Percentiles rank a stretch among this genome's conserved stretches.
Evolutionary conservation across 1,140 invertebrate species (phyloP).

Genomic region (Drosophila pseudoananassae): DNA sequence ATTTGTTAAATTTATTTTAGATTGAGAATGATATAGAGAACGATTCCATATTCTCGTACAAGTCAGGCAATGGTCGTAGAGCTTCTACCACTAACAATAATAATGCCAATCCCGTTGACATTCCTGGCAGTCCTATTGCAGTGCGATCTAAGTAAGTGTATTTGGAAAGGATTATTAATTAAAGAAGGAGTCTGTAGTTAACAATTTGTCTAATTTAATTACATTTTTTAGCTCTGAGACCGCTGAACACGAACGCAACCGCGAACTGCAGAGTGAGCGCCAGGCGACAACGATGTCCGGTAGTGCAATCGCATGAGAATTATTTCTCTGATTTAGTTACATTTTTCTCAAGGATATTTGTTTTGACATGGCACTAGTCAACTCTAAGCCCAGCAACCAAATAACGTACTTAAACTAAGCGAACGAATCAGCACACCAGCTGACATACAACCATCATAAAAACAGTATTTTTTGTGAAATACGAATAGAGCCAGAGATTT

Average conservation of each 20-base stretch:
- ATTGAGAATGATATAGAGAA: constrained; percentile 87
- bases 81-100: constrained; percentile 87
- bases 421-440: constrained; percentile 17
- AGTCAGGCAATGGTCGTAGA: constrained; percentile 86
- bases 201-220: neutral
- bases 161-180: too few relatives aligned
- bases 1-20: constrained; percentile 48
- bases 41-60: constrained; percentile 87
- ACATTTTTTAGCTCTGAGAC: constrained; percentile 69
- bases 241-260: constrained; percentile 85
- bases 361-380: constrained; percentile 56
- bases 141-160: constrained; percentile 85
- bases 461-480: constrained; percentile 56
- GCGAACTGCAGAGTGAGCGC: constrained; percentile 85
- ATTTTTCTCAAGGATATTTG: constrained; percentile 83
- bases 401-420: constrained; percentile 42
- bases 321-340: constrained; percentile 85
- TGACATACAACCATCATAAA: constrained; percentile 7
- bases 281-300: constrained; percentile 88
- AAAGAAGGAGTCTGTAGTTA: too few relatives aligned
- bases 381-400: constrained; percentile 30
- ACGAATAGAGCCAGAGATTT: constrained; percentile 26
- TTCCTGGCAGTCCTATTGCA: constrained; percentile 85
- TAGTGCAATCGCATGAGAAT: constrained; percentile 88
- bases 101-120: constrained; percentile 85